Evolutionary conservation across 2,797 vertebrate species (phyloP).

Genomic region (Anabacerthia variegaticeps): DNA sequence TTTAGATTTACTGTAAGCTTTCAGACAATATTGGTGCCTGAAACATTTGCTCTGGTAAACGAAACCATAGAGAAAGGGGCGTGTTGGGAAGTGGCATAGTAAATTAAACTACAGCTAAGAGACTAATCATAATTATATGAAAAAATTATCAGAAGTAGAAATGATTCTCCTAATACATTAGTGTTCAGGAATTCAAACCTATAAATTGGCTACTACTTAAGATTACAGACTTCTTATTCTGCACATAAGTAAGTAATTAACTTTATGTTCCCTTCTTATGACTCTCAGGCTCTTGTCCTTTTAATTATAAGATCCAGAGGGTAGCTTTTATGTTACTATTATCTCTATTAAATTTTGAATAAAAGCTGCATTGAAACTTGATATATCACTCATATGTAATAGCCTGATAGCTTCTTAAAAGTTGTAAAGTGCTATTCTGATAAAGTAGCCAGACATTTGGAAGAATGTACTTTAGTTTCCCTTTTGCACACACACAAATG

Average conservation of each 20-base stretch:
- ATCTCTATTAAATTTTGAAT: conserved; percentile 15
- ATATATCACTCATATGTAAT: conserved; percentile 37
- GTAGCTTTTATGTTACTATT: conserved; percentile 23
- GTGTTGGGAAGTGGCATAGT: conserved; percentile 64
- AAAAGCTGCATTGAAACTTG: conserved; percentile 33
- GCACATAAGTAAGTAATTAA: conserved; percentile 19
- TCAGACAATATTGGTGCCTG: conserved; percentile 44
- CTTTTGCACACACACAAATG: background rate
- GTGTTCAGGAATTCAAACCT: conserved; percentile 22
- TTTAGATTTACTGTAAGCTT: conserved; percentile 74
- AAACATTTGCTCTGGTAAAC: conserved; percentile 57
- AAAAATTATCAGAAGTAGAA: conserved; percentile 26
- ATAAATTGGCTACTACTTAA: conserved; percentile 35
- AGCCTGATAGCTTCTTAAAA: background rate
- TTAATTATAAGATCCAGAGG: conserved; percentile 40
- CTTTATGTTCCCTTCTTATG: background rate
- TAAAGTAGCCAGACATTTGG: background rate
- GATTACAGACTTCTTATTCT: conserved; percentile 6
- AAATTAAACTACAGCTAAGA: conserved; percentile 50
- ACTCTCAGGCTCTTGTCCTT: conserved; percentile 19
- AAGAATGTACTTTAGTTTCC: background rate
- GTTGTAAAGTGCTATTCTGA: conserved; percentile 1
- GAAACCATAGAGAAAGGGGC: conserved; percentile 53
- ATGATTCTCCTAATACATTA: conserved; percentile 11
- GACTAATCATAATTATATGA: conserved; percentile 43